A percentile compares a stretch with the other conserved stretches of the same genome.
These are phyloP conservation scores for Palythoa grandiflora DNA, from an alignment of 92 coral and sea anemone genomes.

Conservation along the genomic window DNA sequence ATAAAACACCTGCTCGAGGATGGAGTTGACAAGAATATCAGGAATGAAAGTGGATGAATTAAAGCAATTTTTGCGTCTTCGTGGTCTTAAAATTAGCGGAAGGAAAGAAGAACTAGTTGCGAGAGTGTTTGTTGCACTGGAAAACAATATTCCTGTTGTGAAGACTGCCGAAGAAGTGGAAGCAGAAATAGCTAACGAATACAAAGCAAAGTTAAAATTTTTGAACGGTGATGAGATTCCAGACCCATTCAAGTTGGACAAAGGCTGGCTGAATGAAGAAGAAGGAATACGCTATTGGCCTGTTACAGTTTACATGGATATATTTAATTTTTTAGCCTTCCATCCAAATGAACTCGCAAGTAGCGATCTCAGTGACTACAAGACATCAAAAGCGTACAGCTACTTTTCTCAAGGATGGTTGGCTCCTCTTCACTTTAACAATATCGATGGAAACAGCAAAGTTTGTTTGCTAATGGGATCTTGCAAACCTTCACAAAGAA, in stretches of 20 bases:
- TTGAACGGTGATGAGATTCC: slow-evolving; percentile 18
- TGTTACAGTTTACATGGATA: slow-evolving; percentile 32
- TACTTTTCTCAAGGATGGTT: slow-evolving; percentile 57
- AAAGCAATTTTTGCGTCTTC: slow-evolving; percentile 48
- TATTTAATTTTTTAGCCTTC: slow-evolving; percentile 50
- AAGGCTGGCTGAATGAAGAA: slow-evolving; percentile 51
- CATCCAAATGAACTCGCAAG: slow-evolving; percentile 58
- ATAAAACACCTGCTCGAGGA: neutral
- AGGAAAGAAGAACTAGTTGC: slow-evolving; percentile 60
- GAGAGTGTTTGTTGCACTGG: slow-evolving; percentile 58
- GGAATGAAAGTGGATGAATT: slow-evolving; percentile 54
- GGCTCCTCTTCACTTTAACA: slow-evolving; percentile 43
- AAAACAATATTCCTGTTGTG: slow-evolving; percentile 51
- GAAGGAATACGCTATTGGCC: slow-evolving; percentile 50
- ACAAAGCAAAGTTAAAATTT: slow-evolving; percentile 39
- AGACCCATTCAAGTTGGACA: slow-evolving; percentile 52
- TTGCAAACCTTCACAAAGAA: slow-evolving; percentile 58
- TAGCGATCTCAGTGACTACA: slow-evolving; percentile 51
- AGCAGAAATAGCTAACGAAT: slow-evolving; percentile 39
- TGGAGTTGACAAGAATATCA: slow-evolving; percentile 48
- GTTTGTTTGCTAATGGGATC: slow-evolving; percentile 44
- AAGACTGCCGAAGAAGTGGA: slow-evolving; percentile 60
- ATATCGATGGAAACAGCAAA: slow-evolving; percentile 41
- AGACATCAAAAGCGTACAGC: slow-evolving; percentile 60
- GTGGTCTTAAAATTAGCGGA: slow-evolving; percentile 50